Evolutionary conservation across 2,797 vertebrate genomes (phyloP).

Genomic region (Enteromius unitaeniatus): DNA sequence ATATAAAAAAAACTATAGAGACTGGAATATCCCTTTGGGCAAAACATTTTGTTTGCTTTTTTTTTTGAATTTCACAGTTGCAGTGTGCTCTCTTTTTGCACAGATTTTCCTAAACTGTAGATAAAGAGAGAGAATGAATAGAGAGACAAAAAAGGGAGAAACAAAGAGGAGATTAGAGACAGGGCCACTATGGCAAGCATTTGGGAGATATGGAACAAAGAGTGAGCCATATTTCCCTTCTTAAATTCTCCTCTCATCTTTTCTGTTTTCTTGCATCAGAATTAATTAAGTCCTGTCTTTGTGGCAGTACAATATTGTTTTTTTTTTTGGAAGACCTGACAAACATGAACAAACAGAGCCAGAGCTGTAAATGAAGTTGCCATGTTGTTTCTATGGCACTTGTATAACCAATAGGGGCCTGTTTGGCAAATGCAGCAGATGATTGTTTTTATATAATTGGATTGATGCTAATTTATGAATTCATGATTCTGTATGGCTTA

Average conservation of each 20-base stretch:
- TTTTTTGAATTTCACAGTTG: conserved; percentile 42
- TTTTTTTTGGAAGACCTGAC: conserved; percentile 53
- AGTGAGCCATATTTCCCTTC: conserved; percentile 52
- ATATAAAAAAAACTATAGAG: background rate
- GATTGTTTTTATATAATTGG: background rate
- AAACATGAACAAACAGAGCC: conserved; percentile 51
- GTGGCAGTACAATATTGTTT: conserved; percentile 57
- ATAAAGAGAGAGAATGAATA: conserved; percentile 61
- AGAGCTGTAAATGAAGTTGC: conserved; percentile 46
- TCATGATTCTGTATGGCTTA: conserved; percentile 52
- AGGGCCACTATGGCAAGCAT: conserved; percentile 62
- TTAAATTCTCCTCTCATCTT: conserved; percentile 49
- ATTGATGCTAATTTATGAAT: conserved; percentile 66
- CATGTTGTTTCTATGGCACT: conserved; percentile 51
- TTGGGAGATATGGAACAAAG: conserved; percentile 68
- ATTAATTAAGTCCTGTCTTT: conserved; percentile 71
- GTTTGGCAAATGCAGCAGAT: conserved; percentile 47
- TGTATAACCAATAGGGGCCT: conserved; percentile 33
- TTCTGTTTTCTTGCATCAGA: conserved; percentile 55
- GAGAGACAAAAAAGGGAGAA: conserved; percentile 63
- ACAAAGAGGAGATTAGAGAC: conserved; percentile 70
- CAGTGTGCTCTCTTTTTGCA: conserved; percentile 49
- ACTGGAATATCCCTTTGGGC: conserved; percentile 48
- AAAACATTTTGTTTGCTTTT: conserved; percentile 26
- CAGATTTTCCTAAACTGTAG: conserved; percentile 61